phyloP scores from a whole-genome alignment of 2,888 invertebrate genomes.

The Synanthedon myopaeformis region DNA sequence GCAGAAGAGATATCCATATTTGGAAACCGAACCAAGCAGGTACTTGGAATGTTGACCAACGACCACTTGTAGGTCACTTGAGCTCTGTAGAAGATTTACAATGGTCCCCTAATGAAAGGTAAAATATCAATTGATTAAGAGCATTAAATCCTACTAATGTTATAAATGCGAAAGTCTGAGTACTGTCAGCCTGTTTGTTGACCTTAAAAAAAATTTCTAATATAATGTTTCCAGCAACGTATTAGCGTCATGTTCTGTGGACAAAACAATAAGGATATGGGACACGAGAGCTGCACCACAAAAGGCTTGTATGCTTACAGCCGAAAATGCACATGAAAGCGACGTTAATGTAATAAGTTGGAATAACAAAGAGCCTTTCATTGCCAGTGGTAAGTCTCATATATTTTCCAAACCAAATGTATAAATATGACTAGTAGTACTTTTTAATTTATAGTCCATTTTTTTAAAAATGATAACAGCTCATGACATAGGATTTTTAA shows the following conservation, averaged over 20 bases:
- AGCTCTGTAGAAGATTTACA: constrained; percentile 97
- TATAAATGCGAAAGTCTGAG: too few relatives aligned
- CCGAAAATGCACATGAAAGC: constrained; percentile 85
- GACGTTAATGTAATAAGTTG: constrained; percentile 99
- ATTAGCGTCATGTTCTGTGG: constrained; percentile 89
- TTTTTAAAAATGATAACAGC: background rate
- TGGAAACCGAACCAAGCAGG: constrained; percentile 87
- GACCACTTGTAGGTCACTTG: constrained; percentile 88
- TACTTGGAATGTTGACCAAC: constrained; percentile 91
- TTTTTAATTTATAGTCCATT: background rate
- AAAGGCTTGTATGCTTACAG: constrained; percentile 92
- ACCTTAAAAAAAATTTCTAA: too few relatives aligned
- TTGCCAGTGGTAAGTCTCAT: constrained; percentile 76
- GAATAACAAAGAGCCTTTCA: constrained; percentile 92
- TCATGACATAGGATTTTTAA: too few relatives aligned
- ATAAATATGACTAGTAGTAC: too few relatives aligned
- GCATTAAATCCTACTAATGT: background rate
- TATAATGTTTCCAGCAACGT: constrained; percentile 71
- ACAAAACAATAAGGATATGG: constrained; percentile 94
- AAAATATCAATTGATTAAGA: constrained; percentile 3
- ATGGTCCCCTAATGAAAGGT: constrained; percentile 96
- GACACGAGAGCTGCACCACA: constrained; percentile 88
- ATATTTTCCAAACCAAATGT: background rate
- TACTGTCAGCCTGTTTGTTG: too few relatives aligned
- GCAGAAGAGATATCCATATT: constrained; percentile 91